A percentile compares a stretch with the other conserved stretches of the same genome.
These are phyloP conservation scores for Tachysurus vachellii DNA, from an alignment of 2,113 vertebrate species.

Conservation along the genomic window DNA sequence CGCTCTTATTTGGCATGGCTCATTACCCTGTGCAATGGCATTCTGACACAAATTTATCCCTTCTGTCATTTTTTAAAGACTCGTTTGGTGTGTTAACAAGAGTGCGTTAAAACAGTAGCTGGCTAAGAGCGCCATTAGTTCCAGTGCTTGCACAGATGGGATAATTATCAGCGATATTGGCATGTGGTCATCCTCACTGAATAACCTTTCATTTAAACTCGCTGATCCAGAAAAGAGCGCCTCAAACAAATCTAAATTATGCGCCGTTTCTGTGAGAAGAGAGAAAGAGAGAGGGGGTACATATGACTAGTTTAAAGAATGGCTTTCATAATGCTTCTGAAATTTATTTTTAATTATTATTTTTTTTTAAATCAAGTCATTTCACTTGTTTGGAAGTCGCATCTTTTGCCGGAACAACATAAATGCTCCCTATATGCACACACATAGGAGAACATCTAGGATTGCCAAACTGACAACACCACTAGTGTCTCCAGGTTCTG, in stretches of 20 bases:
- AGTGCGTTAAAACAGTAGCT: constrained; percentile 46
- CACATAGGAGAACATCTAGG: too few species aligned
- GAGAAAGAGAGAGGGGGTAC: neutral
- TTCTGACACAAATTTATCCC: constrained; percentile 14
- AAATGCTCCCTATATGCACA: neutral
- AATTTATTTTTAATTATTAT: too few species aligned
- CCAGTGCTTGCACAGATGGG: constrained; percentile 48
- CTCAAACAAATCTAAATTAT: constrained; percentile 44
- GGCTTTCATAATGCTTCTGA: neutral
- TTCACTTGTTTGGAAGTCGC: constrained; percentile 12
- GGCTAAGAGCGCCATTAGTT: constrained; percentile 56
- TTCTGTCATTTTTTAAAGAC: constrained; percentile 23
- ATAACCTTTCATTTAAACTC: constrained; percentile 53
- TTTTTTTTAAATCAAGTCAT: too few species aligned
- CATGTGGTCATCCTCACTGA: constrained; percentile 54
- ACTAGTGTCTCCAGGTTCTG: neutral
- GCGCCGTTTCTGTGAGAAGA: neutral
- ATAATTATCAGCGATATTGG: constrained; percentile 61
- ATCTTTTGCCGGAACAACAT: neutral
- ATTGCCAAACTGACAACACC: neutral
- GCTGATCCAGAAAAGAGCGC: constrained; percentile 58
- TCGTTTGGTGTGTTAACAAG: constrained; percentile 20
- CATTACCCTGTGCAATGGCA: constrained; percentile 22
- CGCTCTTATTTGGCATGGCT: neutral
- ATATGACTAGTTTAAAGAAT: constrained; percentile 1